Evolutionary conservation across 2,797 vertebrate genomes (phyloP), one percentile per base, ranked within the genome.

Genomic region (Molossus alvarezi): DNA sequence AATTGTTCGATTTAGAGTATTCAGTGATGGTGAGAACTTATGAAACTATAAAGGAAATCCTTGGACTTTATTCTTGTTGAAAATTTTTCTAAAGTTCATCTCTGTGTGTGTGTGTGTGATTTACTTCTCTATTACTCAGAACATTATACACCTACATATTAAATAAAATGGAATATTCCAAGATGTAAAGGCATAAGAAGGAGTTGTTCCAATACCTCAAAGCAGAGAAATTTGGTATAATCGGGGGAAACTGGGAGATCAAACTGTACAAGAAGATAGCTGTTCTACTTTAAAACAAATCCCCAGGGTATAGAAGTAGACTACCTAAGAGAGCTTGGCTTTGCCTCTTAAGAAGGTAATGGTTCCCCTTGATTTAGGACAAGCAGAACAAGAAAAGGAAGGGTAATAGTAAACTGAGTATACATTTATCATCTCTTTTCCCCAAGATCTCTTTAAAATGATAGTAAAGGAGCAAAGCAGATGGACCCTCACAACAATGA

Each of bases 101-200:
- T 76, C 37, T 90, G 81, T 79, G 9, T 9, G 11, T 95, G 88
- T 81, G 73, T n/a, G 25, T 6, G 37, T 96, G 90, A 96, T 90
- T 95, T 23, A 94, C 8, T 84, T 95, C n/a, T 85, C n/a, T 81
- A 53, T 94, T 94, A 93, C 13, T 87, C 60, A 97, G 95, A 95
- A 97, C 9, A 69, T 64, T 90, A 45, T 76, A 94, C 45, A 91
- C 88, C 88, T 77, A 96, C 73, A 81, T 73, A 71, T 81, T 14
- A 89, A 97, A 64, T 94, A 83, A 87, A 79, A 45, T 25, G 25
- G 27, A 92, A 80, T 89, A 96, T 71, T 87, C 11, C 67, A 73
- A 69, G 80, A 79, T 65, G 87, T 95, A 81, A 95, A 95, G 48
- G 45, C n/a, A 69, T 79, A 65, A 67, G 23, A 64, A 48, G 48